Conservation (phyloP, 2,797 vertebrate species). For the Phalanger gymnotis region DNA sequence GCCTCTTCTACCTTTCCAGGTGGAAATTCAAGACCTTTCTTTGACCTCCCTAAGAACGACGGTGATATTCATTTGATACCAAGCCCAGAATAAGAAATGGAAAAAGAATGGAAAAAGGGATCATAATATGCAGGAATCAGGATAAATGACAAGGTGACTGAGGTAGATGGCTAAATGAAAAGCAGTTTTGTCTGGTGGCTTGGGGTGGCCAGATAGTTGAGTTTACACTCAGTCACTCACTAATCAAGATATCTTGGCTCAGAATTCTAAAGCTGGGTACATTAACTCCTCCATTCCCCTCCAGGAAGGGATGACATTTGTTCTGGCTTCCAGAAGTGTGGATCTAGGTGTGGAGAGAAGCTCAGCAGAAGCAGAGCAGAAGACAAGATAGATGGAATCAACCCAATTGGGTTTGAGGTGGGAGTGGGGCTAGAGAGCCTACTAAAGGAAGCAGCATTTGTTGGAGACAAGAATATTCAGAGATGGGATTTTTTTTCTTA, state of each 20-base stretch:
- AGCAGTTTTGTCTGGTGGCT: background rate
- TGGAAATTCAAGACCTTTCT: background rate
- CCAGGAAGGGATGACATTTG: background rate
- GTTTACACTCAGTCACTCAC: background rate
- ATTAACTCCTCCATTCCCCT: background rate
- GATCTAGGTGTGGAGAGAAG: background rate
- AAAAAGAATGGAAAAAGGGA: background rate
- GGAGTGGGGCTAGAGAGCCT: background rate
- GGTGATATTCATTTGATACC: background rate
- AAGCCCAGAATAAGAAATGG: background rate
- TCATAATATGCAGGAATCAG: background rate
- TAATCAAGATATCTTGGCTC: background rate
- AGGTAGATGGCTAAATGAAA: background rate
- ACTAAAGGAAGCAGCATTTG: slow-evolving; percentile 24
- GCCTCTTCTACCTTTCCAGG: background rate
- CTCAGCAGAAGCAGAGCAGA: background rate
- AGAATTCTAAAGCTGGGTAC: rapidly evolving
- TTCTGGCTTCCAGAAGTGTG: background rate
- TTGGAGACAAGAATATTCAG: background rate
- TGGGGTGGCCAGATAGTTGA: background rate
- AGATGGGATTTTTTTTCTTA: background rate
- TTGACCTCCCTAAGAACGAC: background rate
- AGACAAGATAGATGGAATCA: background rate
- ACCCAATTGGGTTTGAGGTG: background rate
- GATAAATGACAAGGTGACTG: background rate